Percentiles rank a stretch among this genome's conserved stretches.
phyloP scores from a whole-genome alignment of 2,113 vertebrate genomes.

The Gymnobelideus leadbeateri region DNA sequence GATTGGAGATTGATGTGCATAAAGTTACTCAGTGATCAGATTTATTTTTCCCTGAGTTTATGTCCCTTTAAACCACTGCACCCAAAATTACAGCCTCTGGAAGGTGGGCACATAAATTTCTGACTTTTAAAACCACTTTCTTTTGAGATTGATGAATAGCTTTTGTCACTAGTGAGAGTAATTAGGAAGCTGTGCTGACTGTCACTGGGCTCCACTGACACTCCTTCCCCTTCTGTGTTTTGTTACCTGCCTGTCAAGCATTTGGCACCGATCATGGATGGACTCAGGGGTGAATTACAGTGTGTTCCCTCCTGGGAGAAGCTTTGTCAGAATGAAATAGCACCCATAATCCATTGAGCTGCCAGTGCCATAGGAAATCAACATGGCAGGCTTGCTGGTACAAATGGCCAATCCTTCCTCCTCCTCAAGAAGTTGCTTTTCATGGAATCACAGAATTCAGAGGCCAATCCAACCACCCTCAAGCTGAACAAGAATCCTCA shows the following conservation, averaged over 20 bases:
- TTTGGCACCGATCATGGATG: conserved; percentile 32
- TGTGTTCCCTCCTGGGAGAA: conserved; percentile 5
- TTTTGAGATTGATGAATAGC: conserved; percentile 66
- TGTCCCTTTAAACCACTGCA: conserved; percentile 65
- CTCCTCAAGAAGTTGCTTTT: not conserved
- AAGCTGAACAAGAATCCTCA: not conserved
- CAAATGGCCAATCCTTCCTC: not conserved
- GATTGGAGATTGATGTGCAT: not conserved
- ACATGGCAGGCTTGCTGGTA: not conserved
- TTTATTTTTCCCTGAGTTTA: conserved; percentile 67
- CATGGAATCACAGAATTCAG: not conserved
- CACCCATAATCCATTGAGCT: not conserved
- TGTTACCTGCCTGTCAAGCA: conserved; percentile 23
- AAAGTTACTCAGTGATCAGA: conserved; percentile 16
- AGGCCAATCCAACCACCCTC: not conserved
- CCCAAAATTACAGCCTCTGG: conserved; percentile 71
- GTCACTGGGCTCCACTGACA: not conserved
- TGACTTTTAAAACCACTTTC: conserved; percentile 74
- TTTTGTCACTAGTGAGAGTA: conserved; percentile 61
- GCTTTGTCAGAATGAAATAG: conserved; percentile 56
- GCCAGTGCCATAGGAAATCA: conserved; percentile 33
- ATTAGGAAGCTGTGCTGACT: conserved; percentile 59
- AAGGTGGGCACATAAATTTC: conserved; percentile 64
- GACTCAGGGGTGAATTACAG: conserved; percentile 48
- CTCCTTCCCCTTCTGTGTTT: conserved; percentile 32